Percentiles rank a stretch among this genome's conserved stretches.
These are phyloP conservation scores for Ammospiza maritima DNA, from an alignment of 2,797 vertebrate species.

Conservation along the genomic window DNA sequence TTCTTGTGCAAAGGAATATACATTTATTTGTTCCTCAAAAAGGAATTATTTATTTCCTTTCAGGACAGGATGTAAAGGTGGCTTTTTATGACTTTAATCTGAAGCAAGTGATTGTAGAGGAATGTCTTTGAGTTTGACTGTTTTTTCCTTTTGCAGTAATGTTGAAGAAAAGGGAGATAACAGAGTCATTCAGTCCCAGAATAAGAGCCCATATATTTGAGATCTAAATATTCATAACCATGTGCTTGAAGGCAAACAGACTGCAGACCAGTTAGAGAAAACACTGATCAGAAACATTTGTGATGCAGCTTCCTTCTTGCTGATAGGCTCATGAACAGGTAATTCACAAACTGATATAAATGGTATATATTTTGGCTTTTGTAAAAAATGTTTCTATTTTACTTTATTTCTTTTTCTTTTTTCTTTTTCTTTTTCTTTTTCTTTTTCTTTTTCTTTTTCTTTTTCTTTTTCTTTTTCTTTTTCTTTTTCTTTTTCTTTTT, in stretches of 20 bases:
- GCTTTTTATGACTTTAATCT: not conserved
- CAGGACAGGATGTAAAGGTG: not conserved
- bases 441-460: not conserved
- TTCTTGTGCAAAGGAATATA: not conserved
- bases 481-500: not conserved
- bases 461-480: not conserved
- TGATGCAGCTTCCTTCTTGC: not conserved
- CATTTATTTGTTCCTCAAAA: not conserved
- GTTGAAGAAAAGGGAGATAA: not conserved
- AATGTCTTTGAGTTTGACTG: not conserved
- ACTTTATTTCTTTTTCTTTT: not conserved
- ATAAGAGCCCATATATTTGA: not conserved
- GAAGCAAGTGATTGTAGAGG: not conserved
- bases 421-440: not conserved
- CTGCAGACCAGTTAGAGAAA: not conserved
- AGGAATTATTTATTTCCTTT: not conserved
- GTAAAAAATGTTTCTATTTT: not conserved
- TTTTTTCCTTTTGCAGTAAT: not conserved
- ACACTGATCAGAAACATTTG: not conserved
- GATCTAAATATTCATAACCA: conserved; percentile 4
- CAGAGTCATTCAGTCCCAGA: not conserved
- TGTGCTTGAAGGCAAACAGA: not conserved
- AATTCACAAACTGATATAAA: not conserved
- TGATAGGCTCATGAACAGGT: not conserved
- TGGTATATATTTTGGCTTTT: not conserved